A percentile compares a stretch with the other conserved stretches of the same genome.
phyloP scores from a whole-genome alignment of 2,888 invertebrate genomes.

The Macrosiphum euphorbiae region DNA sequence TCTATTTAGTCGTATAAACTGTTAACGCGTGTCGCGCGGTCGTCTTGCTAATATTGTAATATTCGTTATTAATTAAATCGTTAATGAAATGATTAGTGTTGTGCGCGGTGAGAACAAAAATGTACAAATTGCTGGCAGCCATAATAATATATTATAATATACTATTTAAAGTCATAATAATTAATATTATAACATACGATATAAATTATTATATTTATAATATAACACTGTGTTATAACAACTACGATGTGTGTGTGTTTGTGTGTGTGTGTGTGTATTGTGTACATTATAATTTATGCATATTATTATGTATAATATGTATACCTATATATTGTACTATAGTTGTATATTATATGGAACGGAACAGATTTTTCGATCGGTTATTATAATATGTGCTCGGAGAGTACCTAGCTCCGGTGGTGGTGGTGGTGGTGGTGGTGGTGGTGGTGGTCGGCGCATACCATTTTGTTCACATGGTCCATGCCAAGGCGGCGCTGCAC shows the following conservation, averaged over 20 bases:
- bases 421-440: not conserved
- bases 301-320: not conserved
- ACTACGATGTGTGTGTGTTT: not conserved
- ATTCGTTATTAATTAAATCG: conserved; percentile 12
- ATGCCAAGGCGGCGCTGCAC: not conserved
- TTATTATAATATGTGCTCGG: not conserved
- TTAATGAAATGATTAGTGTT: conserved; percentile 7
- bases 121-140: conserved; percentile 1
- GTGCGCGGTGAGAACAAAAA: not conserved
- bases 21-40: not conserved
- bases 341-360: not conserved
- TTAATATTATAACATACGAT: not conserved
- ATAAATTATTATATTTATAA: not conserved
- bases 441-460: not conserved
- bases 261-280: not conserved
- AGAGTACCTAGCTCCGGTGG: not conserved
- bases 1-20: not conserved
- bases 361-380: conserved; percentile 19
- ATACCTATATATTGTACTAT: not conserved
- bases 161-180: not conserved
- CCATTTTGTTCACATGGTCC: conserved; percentile 41
- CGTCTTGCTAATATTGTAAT: not conserved
- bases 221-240: not conserved
- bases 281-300: conserved; percentile 5
- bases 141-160: not conserved